phyloP scores from a whole-genome alignment of 2,797 vertebrate genomes.

The Acestrorhynchus altus region DNA sequence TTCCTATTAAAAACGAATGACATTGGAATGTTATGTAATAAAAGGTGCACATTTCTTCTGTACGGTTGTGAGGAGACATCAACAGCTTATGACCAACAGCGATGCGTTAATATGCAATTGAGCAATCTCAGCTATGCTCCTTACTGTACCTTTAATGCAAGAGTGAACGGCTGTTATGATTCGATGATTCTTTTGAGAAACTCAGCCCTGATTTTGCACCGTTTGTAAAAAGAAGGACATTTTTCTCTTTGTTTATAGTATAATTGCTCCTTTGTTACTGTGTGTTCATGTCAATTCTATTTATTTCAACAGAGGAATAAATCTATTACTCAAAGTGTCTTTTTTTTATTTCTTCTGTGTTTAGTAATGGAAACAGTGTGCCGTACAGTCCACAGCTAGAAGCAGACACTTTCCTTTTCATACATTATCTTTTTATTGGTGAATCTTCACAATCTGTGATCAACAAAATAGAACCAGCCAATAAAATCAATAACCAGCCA shows the following conservation, averaged over 20 bases:
- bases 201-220: slow-evolving; percentile 33
- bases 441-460: slow-evolving; percentile 33
- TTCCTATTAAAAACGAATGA: neutral
- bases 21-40: neutral
- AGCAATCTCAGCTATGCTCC: neutral
- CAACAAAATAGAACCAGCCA: slow-evolving; percentile 26
- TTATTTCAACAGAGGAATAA: slow-evolving; percentile 77
- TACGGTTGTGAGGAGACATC: neutral
- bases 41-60: neutral
- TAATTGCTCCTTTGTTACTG: slow-evolving; percentile 58
- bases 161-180: neutral
- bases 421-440: slow-evolving; percentile 46
- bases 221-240: slow-evolving; percentile 54
- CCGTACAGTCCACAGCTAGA: neutral
- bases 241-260: slow-evolving; percentile 18
- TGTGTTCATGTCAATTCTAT: slow-evolving; percentile 69
- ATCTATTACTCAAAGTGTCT: slow-evolving; percentile 60
- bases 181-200: neutral
- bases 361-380: too few species aligned
- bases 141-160: neutral
- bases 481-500: neutral
- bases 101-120: slow-evolving; percentile 38
- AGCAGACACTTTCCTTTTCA: slow-evolving; percentile 2
- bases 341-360: neutral
- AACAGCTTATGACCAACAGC: neutral